These are phyloP conservation scores for Leptopilina boulardi DNA, from an alignment of 1,140 invertebrate species.

Conservation along the genomic window DNA sequence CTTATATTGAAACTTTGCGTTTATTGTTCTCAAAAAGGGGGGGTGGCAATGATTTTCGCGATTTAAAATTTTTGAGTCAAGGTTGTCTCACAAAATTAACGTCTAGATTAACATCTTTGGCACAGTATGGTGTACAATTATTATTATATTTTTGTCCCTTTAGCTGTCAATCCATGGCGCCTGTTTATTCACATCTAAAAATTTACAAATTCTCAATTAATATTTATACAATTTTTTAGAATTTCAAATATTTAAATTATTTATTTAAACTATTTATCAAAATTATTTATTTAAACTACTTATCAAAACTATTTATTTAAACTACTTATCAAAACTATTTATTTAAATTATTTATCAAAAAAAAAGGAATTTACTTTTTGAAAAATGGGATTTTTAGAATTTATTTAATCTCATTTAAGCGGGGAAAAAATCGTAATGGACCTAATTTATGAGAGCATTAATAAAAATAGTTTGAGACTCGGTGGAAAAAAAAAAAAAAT, in stretches of 20 bases:
- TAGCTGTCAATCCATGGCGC: too few species aligned
- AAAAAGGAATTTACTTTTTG: too few species aligned
- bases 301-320: too few species aligned
- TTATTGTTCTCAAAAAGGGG: conserved; percentile 69
- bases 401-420: too few species aligned
- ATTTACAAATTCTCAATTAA: neutral
- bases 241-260: too few species aligned
- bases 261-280: too few species aligned
- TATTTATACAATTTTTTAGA: too few species aligned
- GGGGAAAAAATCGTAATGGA: too few species aligned
- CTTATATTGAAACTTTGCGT: conserved; percentile 58
- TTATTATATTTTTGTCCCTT: neutral
- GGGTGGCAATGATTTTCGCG: conserved; percentile 57
- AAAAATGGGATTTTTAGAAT: too few species aligned
- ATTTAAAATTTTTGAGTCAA: conserved; percentile 35
- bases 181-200: neutral
- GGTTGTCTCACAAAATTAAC: conserved; percentile 35
- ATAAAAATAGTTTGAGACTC: neutral
- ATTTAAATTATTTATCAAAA: too few species aligned
- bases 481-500: neutral
- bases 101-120: conserved; percentile 23
- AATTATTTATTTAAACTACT: too few species aligned
- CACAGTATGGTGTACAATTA: neutral
- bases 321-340: too few species aligned
- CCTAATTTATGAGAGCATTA: neutral